These are phyloP conservation scores for Elymnias hypermnestra DNA, from an alignment of 1,140 invertebrate genomes.

Conservation along the genomic window DNA sequence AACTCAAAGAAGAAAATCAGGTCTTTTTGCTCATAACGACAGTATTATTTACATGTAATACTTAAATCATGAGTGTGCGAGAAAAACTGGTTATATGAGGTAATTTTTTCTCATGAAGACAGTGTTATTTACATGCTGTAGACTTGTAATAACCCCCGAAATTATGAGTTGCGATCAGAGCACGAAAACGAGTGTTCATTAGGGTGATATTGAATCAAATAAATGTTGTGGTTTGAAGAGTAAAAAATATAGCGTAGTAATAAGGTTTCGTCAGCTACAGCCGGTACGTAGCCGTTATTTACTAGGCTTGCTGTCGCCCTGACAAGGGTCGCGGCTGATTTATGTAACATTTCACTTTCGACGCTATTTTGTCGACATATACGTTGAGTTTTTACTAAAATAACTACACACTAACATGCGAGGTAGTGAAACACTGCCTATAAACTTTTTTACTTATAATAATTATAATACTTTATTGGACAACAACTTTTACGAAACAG, in stretches of 20 bases:
- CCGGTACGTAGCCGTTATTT: conserved; percentile 51
- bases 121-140: background rate
- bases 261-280: conserved; percentile 37
- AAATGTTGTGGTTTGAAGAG: conserved; percentile 17
- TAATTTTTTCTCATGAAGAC: too few species aligned
- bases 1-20: too few species aligned
- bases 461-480: too few species aligned
- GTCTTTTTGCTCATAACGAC: too few species aligned
- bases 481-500: too few species aligned
- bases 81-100: too few species aligned
- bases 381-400: conserved; percentile 21
- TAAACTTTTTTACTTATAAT: too few species aligned
- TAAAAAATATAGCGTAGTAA: conserved; percentile 22
- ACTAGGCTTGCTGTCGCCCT: conserved; percentile 32
- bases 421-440: too few species aligned
- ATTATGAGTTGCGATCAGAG: conserved; percentile 8
- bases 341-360: conserved; percentile 63
- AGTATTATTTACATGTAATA: too few species aligned
- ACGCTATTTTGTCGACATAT: conserved; percentile 42
- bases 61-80: too few species aligned
- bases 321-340: conserved; percentile 62
- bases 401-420: too few species aligned
- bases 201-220: conserved; percentile 24
- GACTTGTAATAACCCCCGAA: background rate
- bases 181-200: conserved; percentile 15